These are phyloP conservation scores for Bactericera cockerelli DNA, from an alignment of 1,140 invertebrate genomes.

Conservation along the genomic window DNA sequence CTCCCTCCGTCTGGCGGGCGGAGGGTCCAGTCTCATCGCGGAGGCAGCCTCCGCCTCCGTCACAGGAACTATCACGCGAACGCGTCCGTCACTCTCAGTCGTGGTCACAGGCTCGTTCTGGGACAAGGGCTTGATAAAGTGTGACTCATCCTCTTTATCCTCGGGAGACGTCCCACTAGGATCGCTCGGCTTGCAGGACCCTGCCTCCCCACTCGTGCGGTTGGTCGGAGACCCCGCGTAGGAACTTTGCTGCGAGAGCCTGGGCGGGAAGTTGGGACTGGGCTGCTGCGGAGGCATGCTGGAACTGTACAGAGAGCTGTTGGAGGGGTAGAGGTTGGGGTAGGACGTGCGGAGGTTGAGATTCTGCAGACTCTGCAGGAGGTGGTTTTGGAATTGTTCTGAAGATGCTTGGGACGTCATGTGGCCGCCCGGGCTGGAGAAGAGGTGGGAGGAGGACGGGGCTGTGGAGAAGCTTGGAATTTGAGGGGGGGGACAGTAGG, in stretches of 20 bases:
- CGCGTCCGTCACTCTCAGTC: slow-evolving; percentile 36
- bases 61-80: slow-evolving; percentile 34
- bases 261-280: slow-evolving; percentile 22
- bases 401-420: slow-evolving; percentile 53
- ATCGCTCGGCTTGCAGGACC: not conserved
- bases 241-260: slow-evolving; percentile 30
- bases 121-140: slow-evolving; percentile 48
- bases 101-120: slow-evolving; percentile 43
- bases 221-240: slow-evolving; percentile 30
- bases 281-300: slow-evolving; percentile 23
- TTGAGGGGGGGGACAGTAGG: slow-evolving; percentile 31
- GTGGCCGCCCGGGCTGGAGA: slow-evolving; percentile 71
- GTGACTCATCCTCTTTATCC: slow-evolving; percentile 18
- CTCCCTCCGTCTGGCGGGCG: slow-evolving; percentile 22
- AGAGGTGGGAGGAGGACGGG: slow-evolving; percentile 85
- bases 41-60: slow-evolving; percentile 27
- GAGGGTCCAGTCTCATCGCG: slow-evolving; percentile 29
- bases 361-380: slow-evolving; percentile 39
- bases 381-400: slow-evolving; percentile 34
- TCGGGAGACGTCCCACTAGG: not conserved
- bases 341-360: slow-evolving; percentile 29
- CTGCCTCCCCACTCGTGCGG: slow-evolving; percentile 22
- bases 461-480: slow-evolving; percentile 85
- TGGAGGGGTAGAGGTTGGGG: slow-evolving; percentile 25
- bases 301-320: not conserved